phyloP scores from a whole-genome alignment of 1,140 invertebrate species.

The Chrysopa pallens region DNA sequence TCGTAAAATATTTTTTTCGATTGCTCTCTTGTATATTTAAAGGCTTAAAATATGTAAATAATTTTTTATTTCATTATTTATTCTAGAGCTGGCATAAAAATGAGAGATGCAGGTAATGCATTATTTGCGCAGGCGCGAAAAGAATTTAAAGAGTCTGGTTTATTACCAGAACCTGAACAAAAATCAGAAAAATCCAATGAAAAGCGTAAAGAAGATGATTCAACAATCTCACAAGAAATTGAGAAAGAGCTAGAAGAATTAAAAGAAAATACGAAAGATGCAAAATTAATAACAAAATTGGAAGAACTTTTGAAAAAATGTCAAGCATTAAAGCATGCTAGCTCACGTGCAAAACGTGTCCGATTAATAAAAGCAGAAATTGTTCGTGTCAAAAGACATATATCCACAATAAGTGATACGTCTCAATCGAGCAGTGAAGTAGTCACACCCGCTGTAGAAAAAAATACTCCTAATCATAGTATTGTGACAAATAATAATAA shows the following conservation, averaged over 20 bases:
- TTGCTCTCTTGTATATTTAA: not conserved
- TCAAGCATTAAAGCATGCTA: conserved; percentile 29
- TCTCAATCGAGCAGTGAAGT: conserved; percentile 21
- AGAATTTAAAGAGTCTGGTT: conserved; percentile 48
- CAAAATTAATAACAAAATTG: conserved; percentile 29
- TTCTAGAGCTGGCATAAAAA: conserved; percentile 67
- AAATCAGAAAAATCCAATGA: conserved; percentile 18
- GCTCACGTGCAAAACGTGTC: conserved; percentile 27
- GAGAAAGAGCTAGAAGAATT: conserved; percentile 27
- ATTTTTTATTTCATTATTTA: conserved; percentile 21
- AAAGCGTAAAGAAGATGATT: conserved; percentile 13
- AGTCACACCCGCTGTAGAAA: conserved; percentile 13
- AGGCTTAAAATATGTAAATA: conserved; percentile 1
- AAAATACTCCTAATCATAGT: conserved; percentile 10
- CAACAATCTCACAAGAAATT: conserved; percentile 26
- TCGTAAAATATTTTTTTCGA: too few relatives aligned
- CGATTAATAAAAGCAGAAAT: conserved; percentile 32
- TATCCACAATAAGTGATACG: conserved; percentile 12
- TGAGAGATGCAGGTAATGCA: conserved; percentile 66
- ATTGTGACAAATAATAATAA: conserved; percentile 8
- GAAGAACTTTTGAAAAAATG: conserved; percentile 31
- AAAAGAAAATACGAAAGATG: conserved; percentile 17
- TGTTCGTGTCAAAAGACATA: conserved; percentile 16
- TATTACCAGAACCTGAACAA: conserved; percentile 19
- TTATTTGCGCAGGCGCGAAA: conserved; percentile 60